These are phyloP conservation scores for Ernsta delagoae DNA, from an alignment of 2,888 invertebrate genomes.

Conservation along the genomic window DNA sequence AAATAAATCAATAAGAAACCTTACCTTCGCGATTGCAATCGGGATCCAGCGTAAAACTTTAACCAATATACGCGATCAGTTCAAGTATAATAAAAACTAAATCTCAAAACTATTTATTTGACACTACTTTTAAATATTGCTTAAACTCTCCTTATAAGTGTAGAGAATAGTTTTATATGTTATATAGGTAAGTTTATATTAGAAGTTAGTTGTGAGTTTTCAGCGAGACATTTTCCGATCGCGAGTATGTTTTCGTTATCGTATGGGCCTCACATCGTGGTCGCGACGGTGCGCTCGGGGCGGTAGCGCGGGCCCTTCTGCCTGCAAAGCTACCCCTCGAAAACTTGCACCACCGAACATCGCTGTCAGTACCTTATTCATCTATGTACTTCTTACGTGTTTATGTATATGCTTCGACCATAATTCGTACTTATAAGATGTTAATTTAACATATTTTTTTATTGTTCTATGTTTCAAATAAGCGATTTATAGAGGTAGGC, in stretches of 20 bases:
- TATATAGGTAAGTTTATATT: conserved; percentile 24
- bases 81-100: not conserved
- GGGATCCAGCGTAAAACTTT: conserved; percentile 14
- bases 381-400: too few relatives aligned
- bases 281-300: conserved; percentile 49
- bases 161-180: conserved; percentile 41
- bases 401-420: too few relatives aligned
- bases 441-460: too few relatives aligned
- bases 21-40: conserved; percentile 56
- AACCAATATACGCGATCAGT: not conserved
- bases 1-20: conserved; percentile 32
- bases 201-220: conserved; percentile 39
- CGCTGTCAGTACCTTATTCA: too few relatives aligned
- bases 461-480: too few relatives aligned
- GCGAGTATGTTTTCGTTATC: conserved; percentile 22
- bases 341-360: conserved; percentile 31
- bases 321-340: conserved; percentile 55
- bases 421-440: too few relatives aligned
- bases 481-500: too few relatives aligned
- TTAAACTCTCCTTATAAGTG: conserved; percentile 48
- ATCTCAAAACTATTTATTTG: conserved; percentile 36
- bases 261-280: conserved; percentile 53
- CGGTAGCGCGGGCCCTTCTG: conserved; percentile 68
- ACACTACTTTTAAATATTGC: conserved; percentile 50
- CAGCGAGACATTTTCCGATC: conserved; percentile 39